Base-by-base conservation (phyloP, 2,113 vertebrate species). In the Hepsetus odoe region DNA sequence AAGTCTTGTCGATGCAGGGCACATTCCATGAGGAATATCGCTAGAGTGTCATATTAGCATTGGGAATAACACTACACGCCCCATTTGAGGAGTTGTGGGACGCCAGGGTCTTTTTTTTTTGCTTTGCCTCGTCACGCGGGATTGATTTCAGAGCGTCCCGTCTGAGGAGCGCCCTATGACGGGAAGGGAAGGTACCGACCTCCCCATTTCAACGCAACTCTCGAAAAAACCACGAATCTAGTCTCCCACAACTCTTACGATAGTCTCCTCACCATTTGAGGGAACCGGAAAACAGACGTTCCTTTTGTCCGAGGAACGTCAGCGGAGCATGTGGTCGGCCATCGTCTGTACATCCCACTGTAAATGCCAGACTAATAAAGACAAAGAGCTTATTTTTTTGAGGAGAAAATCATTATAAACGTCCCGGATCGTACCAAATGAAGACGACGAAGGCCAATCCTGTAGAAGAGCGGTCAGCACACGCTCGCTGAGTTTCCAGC, bases 231-330 rank as follows among this genome's bases (percentile, higher is more conserved):
- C 20, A 42, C 10, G 72, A 58, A 69, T 84, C 80, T 74, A 72
- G 77, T 59, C 44, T 84, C 82, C 85, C 84, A 78, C 71, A 70
- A 83, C 79, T 85, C 85, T 81, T 83, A 86, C 86, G 86, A 85
- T 74, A 82, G 85, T 88, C 61, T 55, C 4, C 9, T 32, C n/a
- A 73, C 77, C 49, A 64, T 68, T 58, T 46, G 71, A 59, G 49
- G 66, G 22, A 58, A 33, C 16, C 32, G 62, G 67, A 82, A 62
- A 79, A 75, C 49, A 38, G 30, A n/a, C 0, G 40, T 64, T 49
- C 73, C 66, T 70, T 61, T 56, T 12, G 16, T 42, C 28, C 2
- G 2, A 64, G 12, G 55, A 69, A 68, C 62, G 5, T 59, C 12
- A 61, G 58, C 65, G 28, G 24, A 56, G n/a, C 14, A 16, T 9